A percentile compares a stretch with the other conserved stretches of the same genome.
Evolutionary conservation across 2,797 vertebrate species (phyloP).

Genomic region (Sardinella longiceps): DNA sequence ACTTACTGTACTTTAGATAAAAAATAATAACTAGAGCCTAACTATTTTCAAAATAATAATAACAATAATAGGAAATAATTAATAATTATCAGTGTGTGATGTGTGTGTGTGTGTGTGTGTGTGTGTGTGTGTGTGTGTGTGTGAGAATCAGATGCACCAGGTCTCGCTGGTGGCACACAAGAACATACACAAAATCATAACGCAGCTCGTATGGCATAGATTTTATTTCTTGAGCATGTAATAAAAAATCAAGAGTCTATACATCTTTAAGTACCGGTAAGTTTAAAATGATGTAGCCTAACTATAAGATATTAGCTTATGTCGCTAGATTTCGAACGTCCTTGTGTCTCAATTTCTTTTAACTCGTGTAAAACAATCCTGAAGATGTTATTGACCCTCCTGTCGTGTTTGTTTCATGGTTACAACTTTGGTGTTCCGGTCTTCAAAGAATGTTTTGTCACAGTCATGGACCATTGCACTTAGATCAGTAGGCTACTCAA

Average conservation of each 20-base stretch:
- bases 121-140: constrained; percentile 28
- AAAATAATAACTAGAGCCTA: too few species aligned
- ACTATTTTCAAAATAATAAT: too few species aligned
- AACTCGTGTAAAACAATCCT: not conserved
- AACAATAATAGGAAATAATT: too few species aligned
- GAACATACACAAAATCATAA: not conserved
- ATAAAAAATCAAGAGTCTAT: not conserved
- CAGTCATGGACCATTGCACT: not conserved
- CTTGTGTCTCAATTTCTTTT: not conserved
- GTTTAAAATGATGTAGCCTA: not conserved
- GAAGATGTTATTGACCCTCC: not conserved
- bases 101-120: constrained; percentile 13
- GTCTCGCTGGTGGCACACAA: too few species aligned
- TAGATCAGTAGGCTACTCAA: not conserved
- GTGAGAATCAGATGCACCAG: not conserved
- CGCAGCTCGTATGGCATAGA: not conserved
- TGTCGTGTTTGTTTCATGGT: too few species aligned
- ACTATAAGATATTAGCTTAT: not conserved
- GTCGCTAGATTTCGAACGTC: not conserved
- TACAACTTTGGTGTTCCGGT: too few species aligned
- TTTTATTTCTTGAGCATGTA: constrained; percentile 4
- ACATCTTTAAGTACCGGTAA: not conserved
- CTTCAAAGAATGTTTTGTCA: not conserved
- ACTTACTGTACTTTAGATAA: too few species aligned
- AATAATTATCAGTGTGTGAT: too few species aligned